Base-by-base conservation (phyloP, 1,140 invertebrate genomes). In the Microplitis mediator region DNA sequence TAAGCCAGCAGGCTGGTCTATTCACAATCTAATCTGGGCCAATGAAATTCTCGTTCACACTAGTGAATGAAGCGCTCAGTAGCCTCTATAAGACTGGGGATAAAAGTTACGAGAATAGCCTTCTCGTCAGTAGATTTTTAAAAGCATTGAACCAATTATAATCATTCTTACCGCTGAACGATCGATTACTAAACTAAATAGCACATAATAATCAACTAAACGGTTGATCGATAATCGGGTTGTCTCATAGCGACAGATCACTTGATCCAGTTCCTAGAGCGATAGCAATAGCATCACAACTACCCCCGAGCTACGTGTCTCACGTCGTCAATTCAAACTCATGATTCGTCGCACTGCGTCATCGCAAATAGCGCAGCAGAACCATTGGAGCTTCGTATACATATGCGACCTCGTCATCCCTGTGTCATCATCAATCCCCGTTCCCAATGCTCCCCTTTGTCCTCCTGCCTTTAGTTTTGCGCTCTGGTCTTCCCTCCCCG, bases 331-430 rank as follows among this genome's bases (percentile, higher is more conserved):
- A 78, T 78, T 77, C 74, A 76, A 78, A 76, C 66, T 74, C 62
- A 52, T 35, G 36, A 75, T 65, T 65, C 64, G 68, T 70, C 76
- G 78, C 79, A 81, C 70, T 80, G 79, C 80, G 78, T 79, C 80
- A 76, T 79, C 74, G 72, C 77, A 77, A 79, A 80, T 76, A 80
- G 69, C 64, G 52, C 52, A 65, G 74, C 74, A 72, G 65, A 74
- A 71, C 32, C 71, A 50, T 58, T 31, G 50, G 67, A 71, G 67
- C 63, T 39, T 66, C 6, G 39, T 45, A 45, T 45, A 45, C 39
- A 45, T 45, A 45, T 45, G 39, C 34, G 68, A 71, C 74, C 71
- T 69, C 74, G 68, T 75, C 74, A 74, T 72, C 74, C 65, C 74
- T 75, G 68, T 75, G 74, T 75, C 74, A 75, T 75, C 74, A 75